phyloP scores from a whole-genome alignment of 2,888 invertebrate species.

The Sphaeridia pumilis region DNA sequence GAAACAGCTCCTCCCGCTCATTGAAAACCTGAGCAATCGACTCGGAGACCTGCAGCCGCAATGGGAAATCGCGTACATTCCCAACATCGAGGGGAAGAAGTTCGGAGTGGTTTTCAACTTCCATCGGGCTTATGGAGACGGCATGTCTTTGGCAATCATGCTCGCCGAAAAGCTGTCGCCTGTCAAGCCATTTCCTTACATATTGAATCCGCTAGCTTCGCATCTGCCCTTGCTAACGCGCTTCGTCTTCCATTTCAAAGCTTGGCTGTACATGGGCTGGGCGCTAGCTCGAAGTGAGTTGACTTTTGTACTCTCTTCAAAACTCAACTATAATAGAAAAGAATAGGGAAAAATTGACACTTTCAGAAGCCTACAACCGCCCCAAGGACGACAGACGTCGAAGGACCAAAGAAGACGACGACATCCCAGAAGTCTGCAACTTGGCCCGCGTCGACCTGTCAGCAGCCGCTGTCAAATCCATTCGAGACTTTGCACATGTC shows the following conservation, averaged over 20 bases:
- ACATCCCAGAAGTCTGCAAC: slow-evolving; percentile 10
- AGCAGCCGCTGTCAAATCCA: not conserved
- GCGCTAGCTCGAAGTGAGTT: not conserved
- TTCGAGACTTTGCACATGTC: slow-evolving; percentile 3
- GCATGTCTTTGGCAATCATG: slow-evolving; percentile 23
- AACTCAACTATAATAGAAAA: too few species aligned
- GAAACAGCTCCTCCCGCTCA: slow-evolving; percentile 19
- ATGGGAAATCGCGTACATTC: slow-evolving; percentile 28
- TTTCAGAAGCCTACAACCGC: not conserved
- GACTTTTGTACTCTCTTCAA: too few species aligned
- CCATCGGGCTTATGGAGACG: slow-evolving; percentile 28
- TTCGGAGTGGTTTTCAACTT: slow-evolving; percentile 18
- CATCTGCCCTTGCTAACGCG: not conserved
- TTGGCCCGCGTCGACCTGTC: slow-evolving; percentile 1
- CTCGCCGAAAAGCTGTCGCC: slow-evolving; percentile 7
- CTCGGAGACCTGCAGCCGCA: slow-evolving; percentile 22
- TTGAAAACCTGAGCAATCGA: slow-evolving; percentile 18
- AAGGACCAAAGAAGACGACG: slow-evolving; percentile 1
- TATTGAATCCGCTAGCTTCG: slow-evolving; percentile 3
- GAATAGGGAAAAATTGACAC: too few species aligned
- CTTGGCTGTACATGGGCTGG: slow-evolving; percentile 6
- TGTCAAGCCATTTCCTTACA: slow-evolving; percentile 8
- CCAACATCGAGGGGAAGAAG: slow-evolving; percentile 14
- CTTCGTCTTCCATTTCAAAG: slow-evolving; percentile 2
- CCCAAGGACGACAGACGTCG: not conserved